Evolutionary conservation across 1,140 invertebrate genomes (phyloP).

Genomic region (Homarus americanus): DNA sequence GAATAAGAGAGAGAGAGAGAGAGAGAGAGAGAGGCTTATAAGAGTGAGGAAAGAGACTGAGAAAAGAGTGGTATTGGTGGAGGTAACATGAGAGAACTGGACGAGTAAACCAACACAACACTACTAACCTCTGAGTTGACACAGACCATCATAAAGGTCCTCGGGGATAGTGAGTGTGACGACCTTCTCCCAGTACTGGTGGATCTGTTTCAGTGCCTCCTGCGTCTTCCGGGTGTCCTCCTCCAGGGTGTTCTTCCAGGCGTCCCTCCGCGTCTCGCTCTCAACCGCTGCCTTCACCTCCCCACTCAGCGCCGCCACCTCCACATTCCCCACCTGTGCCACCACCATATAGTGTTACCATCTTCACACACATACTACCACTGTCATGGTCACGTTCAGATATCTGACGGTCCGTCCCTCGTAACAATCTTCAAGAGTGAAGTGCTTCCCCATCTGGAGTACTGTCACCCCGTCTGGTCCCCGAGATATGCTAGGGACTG

Average conservation of each 20-base stretch:
- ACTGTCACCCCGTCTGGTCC: too few relatives aligned
- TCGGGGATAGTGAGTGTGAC: constrained; percentile 27
- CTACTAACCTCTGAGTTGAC: constrained; percentile 51
- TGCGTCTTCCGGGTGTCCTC: constrained; percentile 32
- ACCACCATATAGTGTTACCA: background rate
- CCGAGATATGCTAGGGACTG: too few relatives aligned
- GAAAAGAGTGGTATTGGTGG: too few relatives aligned
- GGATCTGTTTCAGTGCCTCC: constrained; percentile 35
- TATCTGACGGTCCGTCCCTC: too few relatives aligned
- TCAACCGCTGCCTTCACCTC: constrained; percentile 58
- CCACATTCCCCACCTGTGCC: constrained; percentile 53
- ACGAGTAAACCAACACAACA: background rate
- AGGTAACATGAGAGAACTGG: too few relatives aligned
- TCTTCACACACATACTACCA: too few relatives aligned
- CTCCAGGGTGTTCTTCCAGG: constrained; percentile 44
- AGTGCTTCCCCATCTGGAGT: too few relatives aligned
- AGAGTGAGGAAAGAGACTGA: too few relatives aligned
- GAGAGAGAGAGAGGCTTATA: too few relatives aligned
- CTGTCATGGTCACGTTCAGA: too few relatives aligned
- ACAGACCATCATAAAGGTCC: constrained; percentile 45
- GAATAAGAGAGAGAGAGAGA: background rate
- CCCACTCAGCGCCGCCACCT: constrained; percentile 58
- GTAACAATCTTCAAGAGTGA: too few relatives aligned
- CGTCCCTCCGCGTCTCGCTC: constrained; percentile 39
- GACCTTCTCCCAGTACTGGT: constrained; percentile 43